These are phyloP conservation scores for Spodoptera littoralis DNA, from an alignment of 2,888 invertebrate species.

Conservation along the genomic window DNA sequence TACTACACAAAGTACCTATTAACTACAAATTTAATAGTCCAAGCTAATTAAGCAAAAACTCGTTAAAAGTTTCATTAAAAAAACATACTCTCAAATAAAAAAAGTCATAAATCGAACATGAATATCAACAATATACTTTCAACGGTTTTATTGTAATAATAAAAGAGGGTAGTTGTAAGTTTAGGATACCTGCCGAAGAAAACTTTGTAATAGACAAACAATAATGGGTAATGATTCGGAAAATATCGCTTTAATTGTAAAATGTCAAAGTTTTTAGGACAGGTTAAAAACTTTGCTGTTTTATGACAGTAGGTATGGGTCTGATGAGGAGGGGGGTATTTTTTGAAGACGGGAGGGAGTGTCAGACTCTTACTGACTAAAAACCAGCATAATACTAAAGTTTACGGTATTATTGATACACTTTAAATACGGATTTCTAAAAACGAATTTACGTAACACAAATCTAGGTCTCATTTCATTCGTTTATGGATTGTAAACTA, in stretches of 20 bases:
- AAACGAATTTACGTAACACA: neutral
- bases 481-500: conserved; percentile 17
- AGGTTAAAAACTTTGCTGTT: conserved; percentile 47
- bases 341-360: too few species aligned
- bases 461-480: neutral
- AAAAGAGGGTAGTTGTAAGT: conserved; percentile 45
- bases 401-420: too few species aligned
- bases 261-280: conserved; percentile 37
- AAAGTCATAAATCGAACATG: conserved; percentile 77
- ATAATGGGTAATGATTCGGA: conserved; percentile 52
- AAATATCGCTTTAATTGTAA: conserved; percentile 49
- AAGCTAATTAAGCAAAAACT: conserved; percentile 82
- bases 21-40: conserved; percentile 73
- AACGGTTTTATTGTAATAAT: conserved; percentile 49
- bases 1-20: conserved; percentile 64
- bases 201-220: conserved; percentile 45
- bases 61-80: conserved; percentile 79
- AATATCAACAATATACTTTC: conserved; percentile 41
- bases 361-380: too few species aligned
- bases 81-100: conserved; percentile 47
- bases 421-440: too few species aligned
- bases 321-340: too few species aligned
- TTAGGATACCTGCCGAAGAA: conserved; percentile 37
- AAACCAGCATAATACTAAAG: too few species aligned
- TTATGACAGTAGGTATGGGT: neutral